Evolutionary conservation across 2,797 vertebrate species (phyloP), one percentile per base, ranked within the genome.

Genomic region (Molothrus ater): DNA sequence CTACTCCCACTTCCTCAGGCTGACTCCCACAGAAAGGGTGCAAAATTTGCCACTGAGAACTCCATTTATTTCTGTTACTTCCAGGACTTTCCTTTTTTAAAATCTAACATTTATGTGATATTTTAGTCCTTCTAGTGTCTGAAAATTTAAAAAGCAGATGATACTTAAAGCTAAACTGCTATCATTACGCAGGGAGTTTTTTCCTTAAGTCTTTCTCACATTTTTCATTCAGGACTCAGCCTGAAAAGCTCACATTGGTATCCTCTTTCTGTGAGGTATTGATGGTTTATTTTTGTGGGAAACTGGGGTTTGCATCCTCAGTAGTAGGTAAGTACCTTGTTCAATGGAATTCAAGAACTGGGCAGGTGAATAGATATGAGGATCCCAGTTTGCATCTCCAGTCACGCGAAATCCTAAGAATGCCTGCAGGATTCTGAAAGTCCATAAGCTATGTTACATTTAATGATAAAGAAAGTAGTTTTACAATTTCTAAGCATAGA

Each of bases 71-170:
- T 91, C 63, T 90, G 80, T 81, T 80, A 76, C 65, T 96, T 92
- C 86, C 80, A 82, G 73, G 90, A 71, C 63, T 93, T 95, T 92
- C 69, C 29, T 82, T 95, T 90, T 94, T 92, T 65, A 88, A 94
- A 92, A 88, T 85, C 81, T 91, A 80, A 71, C 87, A 87, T 89
- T 73, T 81, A 73, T 90, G 86, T 66, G 88, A 73, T 96, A 96
- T 93, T 94, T 97, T 96, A 91, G 60, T 88, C 80, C 61, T 96
- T 94, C 80, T 86, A 79, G 80, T 86, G 92, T 96, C 85, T 96
- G 92, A 81, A 92, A 92, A 92, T 70, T 81, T 88, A 88, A 93
- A 93, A 93, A 93, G 66, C 87, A 88, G 92, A 92, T 47, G 76
- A 96, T 93, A 64, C 81, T 91, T 88, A 72, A 89, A 94, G 66